Conservation (phyloP, 2,888 invertebrate genomes). For the Drosophila paramelanica region DNA sequence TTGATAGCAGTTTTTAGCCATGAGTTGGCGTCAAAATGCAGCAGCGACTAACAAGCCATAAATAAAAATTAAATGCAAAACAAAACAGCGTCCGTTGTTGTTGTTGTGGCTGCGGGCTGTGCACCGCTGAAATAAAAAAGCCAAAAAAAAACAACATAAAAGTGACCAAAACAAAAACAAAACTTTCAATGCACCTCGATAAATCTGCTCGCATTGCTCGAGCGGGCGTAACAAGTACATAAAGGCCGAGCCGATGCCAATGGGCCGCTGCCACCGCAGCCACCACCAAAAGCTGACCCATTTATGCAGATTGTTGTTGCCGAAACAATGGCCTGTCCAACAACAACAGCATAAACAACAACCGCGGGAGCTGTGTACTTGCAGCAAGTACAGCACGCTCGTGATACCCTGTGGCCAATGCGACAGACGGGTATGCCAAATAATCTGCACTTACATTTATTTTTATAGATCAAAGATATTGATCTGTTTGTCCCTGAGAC, state of each 20-base stretch:
- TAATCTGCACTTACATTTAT: not conserved
- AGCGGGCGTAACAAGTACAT: slow-evolving; percentile 69
- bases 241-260: slow-evolving; percentile 59
- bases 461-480: not conserved
- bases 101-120: slow-evolving; percentile 17
- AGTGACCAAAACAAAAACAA: slow-evolving; percentile 13
- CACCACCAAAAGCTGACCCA: slow-evolving; percentile 65
- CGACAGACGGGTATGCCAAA: not conserved
- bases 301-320: slow-evolving; percentile 74
- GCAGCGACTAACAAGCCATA: slow-evolving; percentile 58
- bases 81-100: slow-evolving; percentile 18
- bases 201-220: slow-evolving; percentile 31
- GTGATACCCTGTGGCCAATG: slow-evolving; percentile 26
- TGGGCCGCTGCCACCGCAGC: slow-evolving; percentile 28
- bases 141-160: not conserved
- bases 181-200: slow-evolving; percentile 52
- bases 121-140: slow-evolving; percentile 19
- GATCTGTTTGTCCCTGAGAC: not conserved
- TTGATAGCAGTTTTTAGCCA: slow-evolving; percentile 50
- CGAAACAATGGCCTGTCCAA: slow-evolving; percentile 69
- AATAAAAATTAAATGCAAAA: slow-evolving; percentile 55
- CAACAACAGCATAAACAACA: slow-evolving; percentile 33
- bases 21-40: slow-evolving; percentile 60
- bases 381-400: slow-evolving; percentile 58
- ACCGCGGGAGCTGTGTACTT: slow-evolving; percentile 57